Percentiles rank a stretch among this genome's conserved stretches.
Evolutionary conservation across 2,888 invertebrate genomes (phyloP).

Genomic region (Tineola bisselliella): DNA sequence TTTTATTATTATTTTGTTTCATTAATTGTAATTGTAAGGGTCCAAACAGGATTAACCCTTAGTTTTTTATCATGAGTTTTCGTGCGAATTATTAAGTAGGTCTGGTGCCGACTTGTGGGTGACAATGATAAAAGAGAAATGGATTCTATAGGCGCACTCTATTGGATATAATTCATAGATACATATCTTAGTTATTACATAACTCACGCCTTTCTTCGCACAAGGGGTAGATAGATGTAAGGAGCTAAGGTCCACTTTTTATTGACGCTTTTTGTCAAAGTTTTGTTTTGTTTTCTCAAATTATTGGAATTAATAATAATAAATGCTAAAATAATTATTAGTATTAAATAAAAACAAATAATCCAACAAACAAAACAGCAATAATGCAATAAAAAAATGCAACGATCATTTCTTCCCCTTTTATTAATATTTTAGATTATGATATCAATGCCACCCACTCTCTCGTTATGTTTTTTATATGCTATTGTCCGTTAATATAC

Average conservation of each 20-base stretch:
- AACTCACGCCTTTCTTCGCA: background rate
- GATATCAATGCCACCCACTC: constrained; percentile 59
- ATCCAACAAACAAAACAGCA: too few species aligned
- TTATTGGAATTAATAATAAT: too few species aligned
- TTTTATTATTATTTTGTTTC: too few species aligned
- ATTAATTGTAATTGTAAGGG: too few species aligned
- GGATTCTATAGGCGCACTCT: constrained; percentile 18
- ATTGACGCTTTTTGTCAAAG: too few species aligned
- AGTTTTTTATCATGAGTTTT: constrained; percentile 56
- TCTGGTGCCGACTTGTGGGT: constrained; percentile 44
- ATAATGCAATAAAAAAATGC: background rate
- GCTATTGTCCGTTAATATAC: constrained; percentile 59
- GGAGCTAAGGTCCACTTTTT: too few species aligned
- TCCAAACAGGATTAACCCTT: background rate
- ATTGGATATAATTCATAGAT: background rate
- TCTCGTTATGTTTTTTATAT: constrained; percentile 37
- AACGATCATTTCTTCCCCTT: background rate
- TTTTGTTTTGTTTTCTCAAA: too few species aligned
- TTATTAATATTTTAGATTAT: constrained; percentile 58
- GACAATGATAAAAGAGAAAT: constrained; percentile 18
- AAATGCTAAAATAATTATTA: too few species aligned
- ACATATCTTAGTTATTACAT: background rate
- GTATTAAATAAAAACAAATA: too few species aligned
- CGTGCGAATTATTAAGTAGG: constrained; percentile 58
- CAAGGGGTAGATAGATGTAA: too few species aligned